Conservation (phyloP, 2,888 invertebrate species). For the Altica lythri region DNA sequence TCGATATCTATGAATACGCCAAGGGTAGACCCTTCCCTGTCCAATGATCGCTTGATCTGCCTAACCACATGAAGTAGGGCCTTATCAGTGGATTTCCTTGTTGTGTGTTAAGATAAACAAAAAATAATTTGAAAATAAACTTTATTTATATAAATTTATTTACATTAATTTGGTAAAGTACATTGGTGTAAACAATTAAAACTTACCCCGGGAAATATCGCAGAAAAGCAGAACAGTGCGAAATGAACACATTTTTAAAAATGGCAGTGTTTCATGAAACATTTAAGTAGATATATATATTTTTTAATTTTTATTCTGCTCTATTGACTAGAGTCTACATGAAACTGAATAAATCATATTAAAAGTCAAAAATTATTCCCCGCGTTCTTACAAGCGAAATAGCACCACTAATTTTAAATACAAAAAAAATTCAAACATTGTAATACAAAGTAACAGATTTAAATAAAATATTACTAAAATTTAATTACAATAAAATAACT, state of each 20-base stretch:
- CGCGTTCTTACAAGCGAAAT: constrained; percentile 4
- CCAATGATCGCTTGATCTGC: no score
- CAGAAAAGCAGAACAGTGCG: constrained; percentile 26
- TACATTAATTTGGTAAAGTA: constrained; percentile 26
- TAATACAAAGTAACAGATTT: no score
- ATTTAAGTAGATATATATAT: constrained; percentile 20
- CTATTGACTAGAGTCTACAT: constrained; percentile 47
- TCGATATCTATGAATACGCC: no score
- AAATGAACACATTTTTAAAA: constrained; percentile 50
- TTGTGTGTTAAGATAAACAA: constrained; percentile 4
- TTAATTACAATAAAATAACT: no score
- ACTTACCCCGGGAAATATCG: constrained; percentile 13
- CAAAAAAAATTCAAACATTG: constrained; percentile 4
- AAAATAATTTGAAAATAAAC: constrained; percentile 27
- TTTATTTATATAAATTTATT: constrained; percentile 30
- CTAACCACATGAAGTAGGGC: no score
- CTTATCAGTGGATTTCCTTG: no score
- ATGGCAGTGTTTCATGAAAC: constrained; percentile 53
- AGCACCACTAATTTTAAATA: no score
- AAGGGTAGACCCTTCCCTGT: no score
- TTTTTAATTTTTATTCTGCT: constrained; percentile 20
- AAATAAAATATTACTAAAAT: no score
- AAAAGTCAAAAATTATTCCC: constrained; percentile 4
- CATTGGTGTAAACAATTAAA: constrained; percentile 19
- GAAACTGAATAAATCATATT: constrained; percentile 30